phyloP scores from a whole-genome alignment of 2,797 vertebrate species.

The Remorina albescens region DNA sequence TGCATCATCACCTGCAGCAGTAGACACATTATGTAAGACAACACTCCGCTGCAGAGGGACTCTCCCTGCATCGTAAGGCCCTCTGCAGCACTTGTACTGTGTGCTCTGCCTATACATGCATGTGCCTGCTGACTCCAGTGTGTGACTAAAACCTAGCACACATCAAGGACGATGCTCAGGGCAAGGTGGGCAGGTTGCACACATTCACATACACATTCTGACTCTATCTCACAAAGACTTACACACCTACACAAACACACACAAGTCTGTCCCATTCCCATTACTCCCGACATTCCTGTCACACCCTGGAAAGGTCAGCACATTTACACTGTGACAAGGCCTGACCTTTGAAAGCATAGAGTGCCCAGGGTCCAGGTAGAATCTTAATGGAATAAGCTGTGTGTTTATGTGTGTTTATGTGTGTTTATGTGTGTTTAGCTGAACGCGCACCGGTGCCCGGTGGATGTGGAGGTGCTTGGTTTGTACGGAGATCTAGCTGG shows the following conservation, averaged over 20 bases:
- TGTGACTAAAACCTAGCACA: constrained; percentile 11
- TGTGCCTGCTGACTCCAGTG: constrained; percentile 6
- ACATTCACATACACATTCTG: constrained; percentile 37
- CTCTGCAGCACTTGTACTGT: constrained; percentile 31
- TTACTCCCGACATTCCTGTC: constrained; percentile 72
- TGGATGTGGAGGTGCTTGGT: constrained; percentile 21
- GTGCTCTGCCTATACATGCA: background rate
- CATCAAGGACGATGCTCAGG: constrained; percentile 49
- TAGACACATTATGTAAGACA: constrained; percentile 66
- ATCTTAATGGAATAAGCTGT: constrained; percentile 71
- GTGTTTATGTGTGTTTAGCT: constrained; percentile 40
- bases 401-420: too few relatives aligned
- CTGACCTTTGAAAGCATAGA: constrained; percentile 82
- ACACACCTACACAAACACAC: constrained; percentile 34
- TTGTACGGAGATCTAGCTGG: constrained; percentile 27
- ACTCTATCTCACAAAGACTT: constrained; percentile 37
- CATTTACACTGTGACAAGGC: constrained; percentile 83
- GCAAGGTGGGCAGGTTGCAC: constrained; percentile 57
- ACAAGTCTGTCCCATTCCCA: constrained; percentile 52
- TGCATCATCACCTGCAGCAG: constrained; percentile 76
- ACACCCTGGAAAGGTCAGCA: constrained; percentile 84
- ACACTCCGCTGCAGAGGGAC: constrained; percentile 66
- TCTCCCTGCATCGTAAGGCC: constrained; percentile 41
- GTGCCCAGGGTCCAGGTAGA: constrained; percentile 58
- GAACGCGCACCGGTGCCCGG: background rate